Evolutionary conservation across 2,113 vertebrate genomes (phyloP), one percentile per base, ranked within the genome.

Genomic region (Saccopteryx bilineata): DNA sequence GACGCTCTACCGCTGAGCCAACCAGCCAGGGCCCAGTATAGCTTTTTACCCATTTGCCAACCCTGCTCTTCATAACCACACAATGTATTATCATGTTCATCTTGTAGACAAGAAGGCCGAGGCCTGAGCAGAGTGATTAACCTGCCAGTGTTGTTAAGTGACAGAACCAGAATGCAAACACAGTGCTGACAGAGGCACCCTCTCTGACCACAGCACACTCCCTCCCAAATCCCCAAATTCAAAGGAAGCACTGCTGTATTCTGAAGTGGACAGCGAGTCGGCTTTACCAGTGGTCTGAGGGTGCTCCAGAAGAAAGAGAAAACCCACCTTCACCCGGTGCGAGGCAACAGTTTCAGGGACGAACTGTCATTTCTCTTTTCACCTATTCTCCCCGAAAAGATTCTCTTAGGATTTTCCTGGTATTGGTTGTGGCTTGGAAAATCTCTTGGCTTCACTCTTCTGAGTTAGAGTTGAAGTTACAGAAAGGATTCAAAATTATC

Each of bases 401-500:
- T 39, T 85, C 81, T 68, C 19, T 26, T 6, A 19, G 66, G 39
- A 58, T 83, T 90, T 84, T 87, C 56, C 87, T 85, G 80, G 39
- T 52, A 65, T 31, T 85, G 63, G 56, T 92, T 46, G 68, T 91
- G 71, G 90, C 87, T 78, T 61, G 54, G 60, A 86, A 89, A 72
- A 52, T 65, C 86, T 89, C 79, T 81, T 52, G 52, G 60, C 69
- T 74, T 78, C 31, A 39, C 17, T 91, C 65, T 90, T 80, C 87
- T 88, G 56, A 63, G 56, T 11, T 86, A 33, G 82, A 95, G 21
- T 74, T 91, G 52, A 86, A 56, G 81, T 92, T 83, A 91, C 23
- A 78, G 61, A 87, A 60, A 89, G 6, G 74, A 91, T 39, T 60
- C 88, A 95, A 82, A 96, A 87, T n/a, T n/a, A 82, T 79, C 68